phyloP scores from a whole-genome alignment of 2,797 vertebrate genomes.

The Lagodon rhomboides region DNA sequence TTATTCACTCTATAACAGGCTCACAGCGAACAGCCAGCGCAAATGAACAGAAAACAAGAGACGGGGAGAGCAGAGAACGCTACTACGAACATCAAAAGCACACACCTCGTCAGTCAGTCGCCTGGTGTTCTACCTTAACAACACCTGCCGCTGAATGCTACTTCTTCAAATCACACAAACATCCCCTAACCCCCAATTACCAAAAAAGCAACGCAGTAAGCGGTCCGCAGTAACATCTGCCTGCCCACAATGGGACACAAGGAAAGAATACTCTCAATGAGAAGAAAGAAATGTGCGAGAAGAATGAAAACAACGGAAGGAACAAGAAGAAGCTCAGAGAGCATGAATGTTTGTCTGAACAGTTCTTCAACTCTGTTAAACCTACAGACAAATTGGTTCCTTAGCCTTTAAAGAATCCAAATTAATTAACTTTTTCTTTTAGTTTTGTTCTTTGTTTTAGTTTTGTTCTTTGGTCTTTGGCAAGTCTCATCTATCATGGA shows the following conservation, averaged over 20 bases:
- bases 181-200: constrained; percentile 51
- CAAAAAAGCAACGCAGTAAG: constrained; percentile 49
- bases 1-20: constrained; percentile 43
- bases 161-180: constrained; percentile 28
- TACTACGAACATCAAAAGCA: constrained; percentile 61
- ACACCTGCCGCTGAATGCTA: constrained; percentile 32
- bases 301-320: constrained; percentile 5
- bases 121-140: constrained; percentile 23
- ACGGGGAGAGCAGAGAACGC: constrained; percentile 11
- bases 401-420: neutral
- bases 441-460: too few relatives aligned
- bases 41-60: constrained; percentile 3
- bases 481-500: neutral
- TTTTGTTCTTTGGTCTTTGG: neutral
- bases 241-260: constrained; percentile 21
- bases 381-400: neutral
- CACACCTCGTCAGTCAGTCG: constrained; percentile 52
- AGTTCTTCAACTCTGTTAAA: neutral
- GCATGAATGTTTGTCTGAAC: constrained; percentile 1
- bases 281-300: constrained; percentile 20
- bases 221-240: constrained; percentile 26
- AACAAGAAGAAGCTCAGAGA: neutral
- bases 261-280: constrained; percentile 19
- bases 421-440: neutral
- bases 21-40: constrained; percentile 42